Conservation (phyloP, 30 jellyfish, hydroid and myxozoan species). For the Cassiopea andromeda region DNA sequence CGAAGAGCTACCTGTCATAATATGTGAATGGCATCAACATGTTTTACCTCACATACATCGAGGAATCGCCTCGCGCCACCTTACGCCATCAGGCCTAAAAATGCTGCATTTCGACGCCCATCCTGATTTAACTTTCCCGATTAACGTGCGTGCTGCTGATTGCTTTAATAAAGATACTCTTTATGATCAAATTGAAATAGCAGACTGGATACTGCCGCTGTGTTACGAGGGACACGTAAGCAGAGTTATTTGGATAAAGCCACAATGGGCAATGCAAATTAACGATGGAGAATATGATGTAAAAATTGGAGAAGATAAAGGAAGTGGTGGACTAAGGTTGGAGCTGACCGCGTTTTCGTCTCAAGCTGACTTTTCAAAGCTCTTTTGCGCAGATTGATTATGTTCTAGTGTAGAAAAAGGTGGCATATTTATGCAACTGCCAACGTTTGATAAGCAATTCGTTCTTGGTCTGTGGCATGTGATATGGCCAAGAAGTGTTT, state of each 20-base stretch:
- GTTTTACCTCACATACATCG: slow-evolving; percentile 87
- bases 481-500: too few relatives aligned
- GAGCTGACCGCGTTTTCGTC: not conserved
- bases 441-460: too few relatives aligned
- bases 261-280: slow-evolving; percentile 95
- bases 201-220: slow-evolving; percentile 97
- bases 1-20: slow-evolving; percentile 55
- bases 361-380: too few relatives aligned
- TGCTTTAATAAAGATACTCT: slow-evolving; percentile 77
- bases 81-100: slow-evolving; percentile 63
- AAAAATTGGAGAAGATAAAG: slow-evolving; percentile 74
- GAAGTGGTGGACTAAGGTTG: slow-evolving; percentile 38
- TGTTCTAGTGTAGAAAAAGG: too few relatives aligned
- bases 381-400: too few relatives aligned
- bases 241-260: slow-evolving; percentile 80
- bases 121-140: slow-evolving; percentile 96
- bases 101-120: slow-evolving; percentile 97
- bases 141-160: slow-evolving; percentile 77
- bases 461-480: too few relatives aligned
- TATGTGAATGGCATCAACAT: slow-evolving; percentile 95
- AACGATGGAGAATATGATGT: slow-evolving; percentile 40
- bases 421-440: too few relatives aligned
- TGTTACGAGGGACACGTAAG: slow-evolving; percentile 83
- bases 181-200: slow-evolving; percentile 83
- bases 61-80: slow-evolving; percentile 77